phyloP scores from a whole-genome alignment of 1,140 invertebrate genomes.

The Lepidurus arcticus region DNA sequence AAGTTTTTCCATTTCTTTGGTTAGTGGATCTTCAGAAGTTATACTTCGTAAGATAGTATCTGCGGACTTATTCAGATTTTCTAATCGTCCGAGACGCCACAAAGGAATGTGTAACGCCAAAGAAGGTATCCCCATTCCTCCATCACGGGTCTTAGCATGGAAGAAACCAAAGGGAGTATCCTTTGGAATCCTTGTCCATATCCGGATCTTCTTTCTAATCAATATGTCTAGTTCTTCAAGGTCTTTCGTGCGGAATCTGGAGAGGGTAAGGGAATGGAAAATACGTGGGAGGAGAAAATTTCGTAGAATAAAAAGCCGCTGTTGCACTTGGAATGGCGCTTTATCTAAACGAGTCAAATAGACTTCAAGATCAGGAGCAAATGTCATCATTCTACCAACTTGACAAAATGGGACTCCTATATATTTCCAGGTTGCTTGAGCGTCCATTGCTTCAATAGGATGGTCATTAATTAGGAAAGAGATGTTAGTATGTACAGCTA shows the following conservation, averaged over 20 bases:
- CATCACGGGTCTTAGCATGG: neutral
- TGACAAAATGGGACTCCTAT: constrained; percentile 11
- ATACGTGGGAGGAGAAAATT: neutral
- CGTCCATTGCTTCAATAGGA: neutral
- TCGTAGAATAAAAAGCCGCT: neutral
- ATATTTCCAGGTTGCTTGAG: neutral
- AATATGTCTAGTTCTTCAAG: neutral
- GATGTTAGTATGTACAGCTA: no score
- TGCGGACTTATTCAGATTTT: no score
- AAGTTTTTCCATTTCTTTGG: neutral
- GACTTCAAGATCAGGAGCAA: neutral
- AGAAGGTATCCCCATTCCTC: neutral
- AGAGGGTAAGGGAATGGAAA: constrained; percentile 2
- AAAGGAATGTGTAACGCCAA: neutral
- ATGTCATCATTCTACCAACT: neutral
- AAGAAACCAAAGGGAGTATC: neutral
- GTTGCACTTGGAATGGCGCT: constrained; percentile 19
- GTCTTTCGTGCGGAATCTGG: neutral
- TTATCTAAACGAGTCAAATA: neutral
- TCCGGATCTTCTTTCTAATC: neutral
- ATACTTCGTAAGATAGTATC: no score
- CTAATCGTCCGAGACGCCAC: no score
- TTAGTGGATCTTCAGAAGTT: neutral
- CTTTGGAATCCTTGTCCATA: neutral
- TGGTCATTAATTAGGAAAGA: neutral